These are phyloP conservation scores for Erethizon dorsatum DNA, from an alignment of 2,797 vertebrate genomes.

Conservation along the genomic window DNA sequence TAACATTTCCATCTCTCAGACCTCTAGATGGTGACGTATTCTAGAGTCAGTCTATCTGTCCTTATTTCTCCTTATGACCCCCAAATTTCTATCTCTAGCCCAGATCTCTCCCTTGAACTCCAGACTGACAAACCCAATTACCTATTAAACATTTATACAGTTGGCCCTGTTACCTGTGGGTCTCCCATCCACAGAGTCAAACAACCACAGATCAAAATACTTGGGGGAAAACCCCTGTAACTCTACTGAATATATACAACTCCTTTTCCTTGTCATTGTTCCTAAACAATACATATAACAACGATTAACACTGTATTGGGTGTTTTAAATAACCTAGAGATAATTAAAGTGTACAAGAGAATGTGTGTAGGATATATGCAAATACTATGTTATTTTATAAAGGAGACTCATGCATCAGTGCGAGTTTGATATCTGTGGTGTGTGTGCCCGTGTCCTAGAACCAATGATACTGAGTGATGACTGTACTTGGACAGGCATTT, in stretches of 20 bases:
- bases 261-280: neutral
- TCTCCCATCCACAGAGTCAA: neutral
- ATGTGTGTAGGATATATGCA: neutral
- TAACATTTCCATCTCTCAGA: neutral
- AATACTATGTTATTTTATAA: neutral
- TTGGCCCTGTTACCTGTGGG: neutral
- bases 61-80: neutral
- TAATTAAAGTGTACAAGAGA: neutral
- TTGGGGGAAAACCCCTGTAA: neutral
- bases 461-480: neutral
- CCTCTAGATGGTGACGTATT: neutral
- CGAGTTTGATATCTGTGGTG: neutral
- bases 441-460: neutral
- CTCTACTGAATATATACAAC: neutral
- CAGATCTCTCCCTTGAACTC: constrained; percentile 11
- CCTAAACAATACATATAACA: neutral
- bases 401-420: neutral
- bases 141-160: neutral
- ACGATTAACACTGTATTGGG: neutral
- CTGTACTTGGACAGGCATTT: constrained; percentile 5
- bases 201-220: neutral
- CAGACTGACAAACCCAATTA: constrained; percentile 5
- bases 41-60: neutral
- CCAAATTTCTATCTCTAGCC: neutral
- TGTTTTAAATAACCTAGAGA: neutral